Conservation (phyloP, 1,140 invertebrate species). For the Drosophila obscura region DNA sequence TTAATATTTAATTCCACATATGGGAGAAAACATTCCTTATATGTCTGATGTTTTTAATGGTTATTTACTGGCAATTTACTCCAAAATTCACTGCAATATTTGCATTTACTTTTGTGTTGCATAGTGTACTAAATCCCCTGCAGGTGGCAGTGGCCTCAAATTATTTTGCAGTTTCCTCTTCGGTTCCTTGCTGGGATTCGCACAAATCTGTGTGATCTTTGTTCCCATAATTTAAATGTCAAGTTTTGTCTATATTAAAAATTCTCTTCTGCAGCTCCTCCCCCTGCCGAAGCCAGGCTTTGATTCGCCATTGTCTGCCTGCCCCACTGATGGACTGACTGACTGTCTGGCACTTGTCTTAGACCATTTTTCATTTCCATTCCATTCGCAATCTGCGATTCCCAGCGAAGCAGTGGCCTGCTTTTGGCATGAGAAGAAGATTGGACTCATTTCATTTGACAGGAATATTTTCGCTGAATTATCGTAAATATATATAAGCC, state of each 20-base stretch:
- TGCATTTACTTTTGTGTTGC: not conserved
- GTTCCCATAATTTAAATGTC: conserved; percentile 80
- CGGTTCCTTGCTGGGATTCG: conserved; percentile 10
- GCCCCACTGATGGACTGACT: conserved; percentile 34
- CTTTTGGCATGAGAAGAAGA: conserved; percentile 56
- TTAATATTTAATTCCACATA: not conserved
- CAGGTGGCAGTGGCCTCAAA: conserved; percentile 58
- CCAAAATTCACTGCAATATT: no score
- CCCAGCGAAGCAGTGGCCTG: conserved; percentile 6
- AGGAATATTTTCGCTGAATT: conserved; percentile 54
- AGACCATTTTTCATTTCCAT: conserved; percentile 29
- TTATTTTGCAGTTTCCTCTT: conserved; percentile 50
- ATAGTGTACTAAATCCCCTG: conserved; percentile 26
- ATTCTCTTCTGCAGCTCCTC: conserved; percentile 42
- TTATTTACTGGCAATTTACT: no score
- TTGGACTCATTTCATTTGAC: conserved; percentile 58
- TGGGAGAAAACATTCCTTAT: no score
- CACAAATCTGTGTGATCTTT: conserved; percentile 52
- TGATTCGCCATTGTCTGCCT: conserved; percentile 33
- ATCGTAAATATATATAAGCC: conserved; percentile 40
- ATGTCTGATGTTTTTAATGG: no score
- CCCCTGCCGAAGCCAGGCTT: conserved; percentile 9
- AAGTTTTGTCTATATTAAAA: conserved; percentile 80
- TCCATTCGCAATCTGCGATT: conserved; percentile 18
- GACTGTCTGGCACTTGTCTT: conserved; percentile 62